These are phyloP conservation scores for Callipepla californica DNA, from an alignment of 2,113 vertebrate genomes.

Conservation along the genomic window DNA sequence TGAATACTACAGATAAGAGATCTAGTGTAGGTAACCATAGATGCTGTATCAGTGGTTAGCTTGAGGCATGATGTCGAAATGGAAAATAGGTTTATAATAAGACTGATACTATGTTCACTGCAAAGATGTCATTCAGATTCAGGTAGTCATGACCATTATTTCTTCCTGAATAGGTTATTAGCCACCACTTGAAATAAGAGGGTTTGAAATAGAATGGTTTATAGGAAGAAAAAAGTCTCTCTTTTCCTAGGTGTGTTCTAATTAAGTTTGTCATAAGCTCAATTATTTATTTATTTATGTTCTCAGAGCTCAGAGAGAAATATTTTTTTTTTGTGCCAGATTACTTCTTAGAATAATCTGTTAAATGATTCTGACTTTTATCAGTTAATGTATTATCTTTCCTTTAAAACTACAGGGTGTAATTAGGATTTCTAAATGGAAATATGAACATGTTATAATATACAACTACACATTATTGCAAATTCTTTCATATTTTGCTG, in stretches of 20 bases:
- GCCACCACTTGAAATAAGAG: not conserved
- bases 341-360: not conserved
- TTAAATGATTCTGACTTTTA: not conserved
- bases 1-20: not conserved
- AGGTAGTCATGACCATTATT: not conserved
- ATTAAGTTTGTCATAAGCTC: not conserved
- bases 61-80: conserved; percentile 48
- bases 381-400: not conserved
- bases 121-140: not conserved
- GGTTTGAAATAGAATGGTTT: not conserved
- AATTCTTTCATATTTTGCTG: not conserved
- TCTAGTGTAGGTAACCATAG: not conserved
- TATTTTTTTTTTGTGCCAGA: not conserved
- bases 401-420: not conserved
- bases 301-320: not conserved
- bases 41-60: not conserved
- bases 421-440: not conserved
- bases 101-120: not conserved
- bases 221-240: not conserved
- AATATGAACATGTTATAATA: not conserved
- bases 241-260: not conserved
- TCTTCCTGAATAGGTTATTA: not conserved
- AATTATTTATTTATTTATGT: not conserved
- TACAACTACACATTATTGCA: not conserved
- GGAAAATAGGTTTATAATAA: not conserved